These are phyloP conservation scores for Callithrix jacchus DNA, from an alignment of 2,113 vertebrate genomes.

Conservation along the genomic window DNA sequence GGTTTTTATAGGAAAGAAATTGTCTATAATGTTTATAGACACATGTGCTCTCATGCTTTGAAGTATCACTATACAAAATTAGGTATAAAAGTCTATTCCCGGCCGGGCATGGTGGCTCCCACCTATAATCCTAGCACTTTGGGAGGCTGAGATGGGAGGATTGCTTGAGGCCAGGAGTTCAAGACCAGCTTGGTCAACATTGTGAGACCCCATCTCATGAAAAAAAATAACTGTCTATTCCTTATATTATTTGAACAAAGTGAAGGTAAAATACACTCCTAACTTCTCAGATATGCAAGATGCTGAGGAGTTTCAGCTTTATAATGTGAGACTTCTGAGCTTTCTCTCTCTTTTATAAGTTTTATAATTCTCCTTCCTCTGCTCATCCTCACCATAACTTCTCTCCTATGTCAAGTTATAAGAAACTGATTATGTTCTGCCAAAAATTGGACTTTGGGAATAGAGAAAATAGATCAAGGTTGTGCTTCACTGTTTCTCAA, in stretches of 20 bases:
- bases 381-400: neutral
- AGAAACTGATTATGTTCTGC: neutral
- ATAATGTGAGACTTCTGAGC: neutral
- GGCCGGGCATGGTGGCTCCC: too few relatives aligned
- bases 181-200: too few relatives aligned
- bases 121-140: too few relatives aligned
- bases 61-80: neutral
- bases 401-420: neutral
- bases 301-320: neutral
- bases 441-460: neutral
- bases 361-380: neutral
- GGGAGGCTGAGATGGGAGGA: too few relatives aligned
- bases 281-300: neutral
- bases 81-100: neutral
- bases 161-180: too few relatives aligned
- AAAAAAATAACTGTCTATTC: neutral
- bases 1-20: neutral
- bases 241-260: neutral
- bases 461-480: neutral
- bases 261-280: neutral
- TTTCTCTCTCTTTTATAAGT: neutral
- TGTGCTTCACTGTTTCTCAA: neutral
- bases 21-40: neutral
- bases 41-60: neutral
- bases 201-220: too few relatives aligned